A percentile compares a stretch with the other conserved stretches of the same genome.
Conservation (phyloP, 2,888 invertebrate species). For the Abrostola triplasia region DNA sequence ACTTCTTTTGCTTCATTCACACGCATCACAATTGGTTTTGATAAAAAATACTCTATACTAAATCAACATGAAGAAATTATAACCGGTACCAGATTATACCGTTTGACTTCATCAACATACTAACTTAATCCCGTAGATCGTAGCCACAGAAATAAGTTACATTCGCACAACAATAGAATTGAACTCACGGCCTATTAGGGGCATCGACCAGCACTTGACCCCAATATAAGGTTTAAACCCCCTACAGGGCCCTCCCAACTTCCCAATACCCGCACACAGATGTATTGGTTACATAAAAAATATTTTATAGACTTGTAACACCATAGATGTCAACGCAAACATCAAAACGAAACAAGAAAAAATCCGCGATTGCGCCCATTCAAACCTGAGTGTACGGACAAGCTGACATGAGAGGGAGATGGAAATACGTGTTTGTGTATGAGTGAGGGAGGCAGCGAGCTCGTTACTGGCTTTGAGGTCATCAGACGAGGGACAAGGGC, state of each 20-base stretch:
- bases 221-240: slow-evolving; percentile 3
- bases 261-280: slow-evolving; percentile 24
- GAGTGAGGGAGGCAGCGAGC: slow-evolving; percentile 24
- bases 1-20: no score
- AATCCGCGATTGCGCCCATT: slow-evolving; percentile 44
- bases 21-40: no score
- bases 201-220: not conserved
- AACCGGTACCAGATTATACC: no score
- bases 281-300: slow-evolving; percentile 34
- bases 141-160: not conserved
- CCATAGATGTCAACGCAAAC: slow-evolving; percentile 22
- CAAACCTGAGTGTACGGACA: slow-evolving; percentile 34
- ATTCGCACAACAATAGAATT: not conserved
- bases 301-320: slow-evolving; percentile 29
- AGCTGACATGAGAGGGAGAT: slow-evolving; percentile 40
- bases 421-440: not conserved
- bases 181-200: not conserved
- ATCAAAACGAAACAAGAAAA: slow-evolving; percentile 23
- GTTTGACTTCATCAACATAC: no score
- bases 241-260: slow-evolving; percentile 1
- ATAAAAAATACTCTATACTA: no score
- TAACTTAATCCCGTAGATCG: no score
- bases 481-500: slow-evolving; percentile 48
- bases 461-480: slow-evolving; percentile 52
- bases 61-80: no score